Base-by-base conservation (phyloP, 2,113 vertebrate species). In the Corythaixoides concolor region DNA sequence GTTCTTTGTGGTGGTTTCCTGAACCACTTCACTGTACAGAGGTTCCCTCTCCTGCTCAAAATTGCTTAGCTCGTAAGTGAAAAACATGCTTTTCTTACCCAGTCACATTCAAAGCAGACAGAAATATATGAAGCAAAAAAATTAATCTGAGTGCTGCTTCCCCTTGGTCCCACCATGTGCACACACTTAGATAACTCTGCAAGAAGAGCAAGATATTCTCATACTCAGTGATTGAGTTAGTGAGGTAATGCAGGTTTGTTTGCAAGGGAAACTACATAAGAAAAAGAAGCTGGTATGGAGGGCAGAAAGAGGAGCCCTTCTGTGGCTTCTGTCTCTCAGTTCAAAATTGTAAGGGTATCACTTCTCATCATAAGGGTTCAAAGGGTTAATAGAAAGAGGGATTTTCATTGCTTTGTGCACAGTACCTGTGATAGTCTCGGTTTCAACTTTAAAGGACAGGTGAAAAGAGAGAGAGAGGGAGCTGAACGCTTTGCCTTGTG, bases 371-470 rank as follows among this genome's bases (percentile, higher is more conserved):
- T 13, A 55, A 21, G 19, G 43, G 79, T 85, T 93, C 80, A 85
- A 85, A 95, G 92, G 67, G 85, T 94, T 92, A 86, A 97, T 55
- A 45, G 70, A 76, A 60, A 84, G 62, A 72, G 37, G 35, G 37
- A 75, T 92, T 94, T 94, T 84, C 18, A 0, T 50, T 56, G 76
- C 62, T 12, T 19, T 56, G 68, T 22, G 35, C 69, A 22, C 19
- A 12, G 52, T 20, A 76, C 73, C 58, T 87, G 5, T 4, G 50
- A 49, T 39, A 52, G 52, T 53, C n/a, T 75, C 0, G 0, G 53
- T 82, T 95, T 92, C 77, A 96, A 95, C 93, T 83, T 91, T 80
- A 96, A 97, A 97, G 84, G 81, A 95, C 88, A 96, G 94, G 95
- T 96, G 90, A 94, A 88, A 94, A 89, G 83, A 89, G 55, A 93